Base-by-base conservation (phyloP, 1,140 invertebrate species). In the Drosophila nasuta region DNA sequence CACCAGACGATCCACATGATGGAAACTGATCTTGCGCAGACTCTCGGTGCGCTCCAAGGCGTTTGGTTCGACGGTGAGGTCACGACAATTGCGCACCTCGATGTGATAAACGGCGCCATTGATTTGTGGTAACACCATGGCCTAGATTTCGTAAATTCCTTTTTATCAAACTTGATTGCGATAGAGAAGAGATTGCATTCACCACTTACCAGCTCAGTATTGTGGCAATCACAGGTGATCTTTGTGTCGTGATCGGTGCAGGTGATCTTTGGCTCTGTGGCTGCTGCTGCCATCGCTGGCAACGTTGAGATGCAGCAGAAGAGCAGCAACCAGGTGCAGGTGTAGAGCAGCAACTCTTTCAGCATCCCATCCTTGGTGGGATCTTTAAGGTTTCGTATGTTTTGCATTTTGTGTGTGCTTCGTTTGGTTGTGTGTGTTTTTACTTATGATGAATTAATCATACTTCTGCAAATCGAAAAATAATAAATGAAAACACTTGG, bases 1-100 rank as follows among this genome's bases (percentile, higher is more conserved):
- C 10, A 83, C 92, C 2, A 95, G 82, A 30, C 94, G 93, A 1
- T 79, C 79, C 11, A 95, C 91, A 82, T 94, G 93, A 17, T 81
- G 59, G 63, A 95, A 87, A 8, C 85, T 93, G 3, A 95, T 92
- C 56, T 93, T 93, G 10, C 92, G 91, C 17, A 95, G 82, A 1
- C 92, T 93, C 8, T 81, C 77, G 70, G 94, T 94, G n/a, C 92
- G 80, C 0, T 81, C 75, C 7, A 94, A 75, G 6, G 93, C 63
- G 57, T 92, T 79, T 8, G 82, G 58, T 30, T 81, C 69, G 5
- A 92, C 79, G 6, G 52, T 72, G 5, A 92, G 59, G 5, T 79
- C 71, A 7, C 75, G 86, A 25, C 92, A 92, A 56, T 92, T 92
- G 11, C 79, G 77, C 30, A 92, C 71, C 66, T 82, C 80, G 13